A percentile compares a stretch with the other conserved stretches of the same genome.
Conservation (phyloP, 2,888 invertebrate species). For the Furcula furcula region DNA sequence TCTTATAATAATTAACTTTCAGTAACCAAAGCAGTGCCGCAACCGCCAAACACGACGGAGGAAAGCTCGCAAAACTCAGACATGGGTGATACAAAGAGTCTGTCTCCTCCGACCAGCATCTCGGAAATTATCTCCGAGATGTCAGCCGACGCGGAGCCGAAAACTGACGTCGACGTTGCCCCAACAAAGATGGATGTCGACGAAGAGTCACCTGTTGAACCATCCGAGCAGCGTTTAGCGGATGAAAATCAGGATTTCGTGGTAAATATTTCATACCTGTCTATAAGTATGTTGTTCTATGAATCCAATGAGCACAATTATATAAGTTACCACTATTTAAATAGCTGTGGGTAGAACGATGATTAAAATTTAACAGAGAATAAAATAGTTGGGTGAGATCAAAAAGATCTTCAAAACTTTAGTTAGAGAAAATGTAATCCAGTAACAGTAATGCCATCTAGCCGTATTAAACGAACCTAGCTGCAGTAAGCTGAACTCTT, state of each 20-base stretch:
- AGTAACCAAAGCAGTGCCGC: conserved; percentile 45
- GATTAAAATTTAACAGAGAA: too few species aligned
- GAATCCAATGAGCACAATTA: too few species aligned
- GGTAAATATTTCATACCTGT: too few species aligned
- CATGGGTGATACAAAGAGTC: conserved; percentile 58
- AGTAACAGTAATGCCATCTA: too few species aligned
- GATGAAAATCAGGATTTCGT: conserved; percentile 32
- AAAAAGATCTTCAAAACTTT: too few species aligned
- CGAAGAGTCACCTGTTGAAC: conserved; percentile 27
- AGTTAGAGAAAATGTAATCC: too few species aligned
- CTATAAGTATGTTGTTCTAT: too few species aligned
- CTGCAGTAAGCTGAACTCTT: too few species aligned
- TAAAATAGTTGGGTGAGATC: too few species aligned
- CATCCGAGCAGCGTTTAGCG: conserved; percentile 20
- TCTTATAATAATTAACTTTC: conserved; percentile 14
- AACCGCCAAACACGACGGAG: conserved; percentile 55
- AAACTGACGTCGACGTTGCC: conserved; percentile 10
- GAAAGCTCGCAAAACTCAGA: conserved; percentile 71
- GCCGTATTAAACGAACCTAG: too few species aligned
- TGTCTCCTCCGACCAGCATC: conserved; percentile 60
- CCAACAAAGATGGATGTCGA: conserved; percentile 38
- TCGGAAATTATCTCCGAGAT: conserved; percentile 61
- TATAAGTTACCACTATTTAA: too few species aligned
- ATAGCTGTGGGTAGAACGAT: too few species aligned
- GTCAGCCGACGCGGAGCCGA: conserved; percentile 47